Conservation (phyloP, 2,113 vertebrate genomes). For the Neogale vison region DNA sequence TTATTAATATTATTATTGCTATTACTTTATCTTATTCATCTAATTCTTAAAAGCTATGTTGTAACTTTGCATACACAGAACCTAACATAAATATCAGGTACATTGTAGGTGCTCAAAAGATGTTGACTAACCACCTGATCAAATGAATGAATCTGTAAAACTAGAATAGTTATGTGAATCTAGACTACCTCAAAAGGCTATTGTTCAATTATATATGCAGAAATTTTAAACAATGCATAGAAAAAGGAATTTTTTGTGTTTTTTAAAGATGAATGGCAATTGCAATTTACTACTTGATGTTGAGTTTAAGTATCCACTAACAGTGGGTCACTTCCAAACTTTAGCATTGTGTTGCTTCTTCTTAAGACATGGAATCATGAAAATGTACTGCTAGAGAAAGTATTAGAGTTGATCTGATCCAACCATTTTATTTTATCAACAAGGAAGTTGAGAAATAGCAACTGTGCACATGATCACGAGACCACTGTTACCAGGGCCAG, state of each 20-base stretch:
- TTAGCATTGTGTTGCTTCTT: conserved; percentile 25
- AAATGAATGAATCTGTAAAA: background rate
- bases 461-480: background rate
- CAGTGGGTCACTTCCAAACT: background rate
- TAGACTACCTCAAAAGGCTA: background rate
- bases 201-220: background rate
- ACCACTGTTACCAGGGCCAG: too few species aligned
- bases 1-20: background rate
- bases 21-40: background rate
- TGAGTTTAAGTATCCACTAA: background rate
- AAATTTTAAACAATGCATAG: background rate
- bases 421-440: background rate
- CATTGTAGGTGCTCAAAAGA: background rate
- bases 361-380: conserved; percentile 18
- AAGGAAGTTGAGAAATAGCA: background rate
- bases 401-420: background rate
- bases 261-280: conserved; percentile 16
- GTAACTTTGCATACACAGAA: background rate
- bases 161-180: background rate
- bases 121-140: background rate
- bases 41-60: background rate
- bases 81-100: background rate
- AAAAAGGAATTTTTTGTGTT: background rate
- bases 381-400: background rate
- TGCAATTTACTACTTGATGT: background rate